Evolutionary conservation across 2,113 vertebrate species (phyloP).

Genomic region (Ameiurus melas): DNA sequence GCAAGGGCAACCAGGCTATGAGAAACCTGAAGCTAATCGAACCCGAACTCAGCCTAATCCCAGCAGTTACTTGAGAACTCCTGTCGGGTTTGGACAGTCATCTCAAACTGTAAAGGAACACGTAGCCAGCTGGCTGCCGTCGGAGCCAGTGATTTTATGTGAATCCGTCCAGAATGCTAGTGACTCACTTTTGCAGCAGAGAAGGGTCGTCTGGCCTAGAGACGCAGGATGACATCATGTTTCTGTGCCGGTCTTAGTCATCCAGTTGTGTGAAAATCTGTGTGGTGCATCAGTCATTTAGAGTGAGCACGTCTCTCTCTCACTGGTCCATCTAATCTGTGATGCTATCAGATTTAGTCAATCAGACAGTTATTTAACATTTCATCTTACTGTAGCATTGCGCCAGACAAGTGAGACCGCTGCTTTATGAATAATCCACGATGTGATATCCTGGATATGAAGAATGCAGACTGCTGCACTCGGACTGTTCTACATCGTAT

Average conservation of each 20-base stretch:
- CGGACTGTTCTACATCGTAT: background rate
- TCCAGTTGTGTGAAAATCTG: constrained; percentile 41
- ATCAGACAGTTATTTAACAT: background rate
- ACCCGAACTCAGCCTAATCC: background rate
- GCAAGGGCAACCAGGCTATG: background rate
- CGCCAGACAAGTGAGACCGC: background rate
- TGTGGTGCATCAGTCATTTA: constrained; percentile 18
- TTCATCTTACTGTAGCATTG: constrained; percentile 7
- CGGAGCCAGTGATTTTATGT: constrained; percentile 23
- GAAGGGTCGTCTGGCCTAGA: constrained; percentile 30
- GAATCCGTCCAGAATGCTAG: constrained; percentile 31
- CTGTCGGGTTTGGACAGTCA: background rate
- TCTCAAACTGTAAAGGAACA: background rate
- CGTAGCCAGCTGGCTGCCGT: background rate
- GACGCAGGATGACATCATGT: constrained; percentile 54
- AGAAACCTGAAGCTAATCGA: background rate
- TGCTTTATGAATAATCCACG: constrained; percentile 31
- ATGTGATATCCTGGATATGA: background rate
- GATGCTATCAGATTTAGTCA: constrained; percentile 2
- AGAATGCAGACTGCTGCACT: background rate
- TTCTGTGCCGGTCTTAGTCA: constrained; percentile 43
- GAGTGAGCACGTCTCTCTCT: background rate
- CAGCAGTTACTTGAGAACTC: background rate
- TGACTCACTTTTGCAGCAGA: constrained; percentile 47
- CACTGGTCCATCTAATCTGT: constrained; percentile 1